These are phyloP conservation scores for Gasterosteus nipponicus DNA, from an alignment of 2,113 vertebrate species.

Conservation along the genomic window DNA sequence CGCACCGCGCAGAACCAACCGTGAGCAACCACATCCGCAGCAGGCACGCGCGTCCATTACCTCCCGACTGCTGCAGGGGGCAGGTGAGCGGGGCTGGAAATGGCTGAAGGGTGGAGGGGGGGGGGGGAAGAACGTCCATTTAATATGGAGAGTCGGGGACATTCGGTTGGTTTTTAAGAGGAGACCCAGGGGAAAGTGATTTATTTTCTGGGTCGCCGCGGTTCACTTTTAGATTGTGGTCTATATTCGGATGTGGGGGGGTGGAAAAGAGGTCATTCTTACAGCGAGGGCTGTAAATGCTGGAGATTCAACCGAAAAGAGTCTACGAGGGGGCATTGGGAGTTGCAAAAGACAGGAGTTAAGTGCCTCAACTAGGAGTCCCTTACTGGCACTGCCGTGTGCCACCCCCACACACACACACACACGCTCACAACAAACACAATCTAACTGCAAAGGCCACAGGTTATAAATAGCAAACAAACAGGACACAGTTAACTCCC, in stretches of 20 bases:
- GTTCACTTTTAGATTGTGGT: constrained; percentile 9
- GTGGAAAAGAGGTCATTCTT: not conserved
- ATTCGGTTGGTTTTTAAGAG: not conserved
- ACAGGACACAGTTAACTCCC: constrained; percentile 61
- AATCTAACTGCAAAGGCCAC: constrained; percentile 75
- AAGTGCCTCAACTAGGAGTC: constrained; percentile 28
- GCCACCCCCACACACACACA: too few species aligned
- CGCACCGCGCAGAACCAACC: not conserved
- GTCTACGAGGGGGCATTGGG: not conserved
- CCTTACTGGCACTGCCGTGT: constrained; percentile 31
- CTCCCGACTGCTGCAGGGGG: constrained; percentile 26
- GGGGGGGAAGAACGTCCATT: constrained; percentile 15
- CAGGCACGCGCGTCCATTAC: constrained; percentile 34
- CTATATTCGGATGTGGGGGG: not conserved
- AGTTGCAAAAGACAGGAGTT: constrained; percentile 26
- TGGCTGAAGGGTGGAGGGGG: constrained; percentile 11
- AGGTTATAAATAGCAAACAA: constrained; percentile 77
- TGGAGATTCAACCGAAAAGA: not conserved
- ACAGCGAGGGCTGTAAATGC: not conserved
- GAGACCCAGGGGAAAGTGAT: not conserved
- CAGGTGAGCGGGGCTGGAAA: constrained; percentile 32
- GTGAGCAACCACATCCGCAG: constrained; percentile 6
- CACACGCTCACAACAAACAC: constrained; percentile 51
- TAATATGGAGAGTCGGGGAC: constrained; percentile 26
- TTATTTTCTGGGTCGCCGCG: constrained; percentile 27